These are phyloP conservation scores for Empis livida DNA, from an alignment of 2,888 invertebrate species.

Conservation along the genomic window DNA sequence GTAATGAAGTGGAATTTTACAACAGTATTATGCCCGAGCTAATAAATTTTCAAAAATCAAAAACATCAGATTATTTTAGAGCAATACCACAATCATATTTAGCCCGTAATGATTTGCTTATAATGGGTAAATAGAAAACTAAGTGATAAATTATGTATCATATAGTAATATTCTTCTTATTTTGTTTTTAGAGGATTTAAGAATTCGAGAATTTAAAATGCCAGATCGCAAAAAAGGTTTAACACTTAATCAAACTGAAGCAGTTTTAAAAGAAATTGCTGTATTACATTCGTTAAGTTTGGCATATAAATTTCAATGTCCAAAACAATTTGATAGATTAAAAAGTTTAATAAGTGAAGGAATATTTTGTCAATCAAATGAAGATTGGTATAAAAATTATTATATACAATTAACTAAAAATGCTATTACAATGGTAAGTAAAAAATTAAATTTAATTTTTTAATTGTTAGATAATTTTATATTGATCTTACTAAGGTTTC, in stretches of 20 bases:
- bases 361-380: conserved; percentile 50
- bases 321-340: conserved; percentile 41
- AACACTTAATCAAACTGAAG: conserved; percentile 44
- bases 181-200: conserved; percentile 45
- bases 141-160: neutral
- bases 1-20: conserved; percentile 60
- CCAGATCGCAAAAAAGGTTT: conserved; percentile 48
- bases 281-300: conserved; percentile 52
- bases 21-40: conserved; percentile 57
- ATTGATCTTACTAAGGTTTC: conserved; percentile 18
- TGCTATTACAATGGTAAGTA: conserved; percentile 48
- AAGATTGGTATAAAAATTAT: conserved; percentile 55
- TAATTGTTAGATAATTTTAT: neutral
- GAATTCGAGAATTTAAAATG: conserved; percentile 47
- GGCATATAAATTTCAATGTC: conserved; percentile 46
- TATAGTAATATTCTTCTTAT: neutral
- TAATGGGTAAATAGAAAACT: conserved; percentile 29
- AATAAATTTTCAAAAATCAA: conserved; percentile 41
- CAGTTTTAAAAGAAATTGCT: conserved; percentile 46
- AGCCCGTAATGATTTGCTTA: conserved; percentile 43
- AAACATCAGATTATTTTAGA: conserved; percentile 36
- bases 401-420: conserved; percentile 50
- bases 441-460: conserved; percentile 24
- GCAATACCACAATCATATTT: conserved; percentile 48
- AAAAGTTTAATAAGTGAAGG: conserved; percentile 38